Conservation (phyloP, 2,113 vertebrate species). For the Paramormyrops kingsleyae region DNA sequence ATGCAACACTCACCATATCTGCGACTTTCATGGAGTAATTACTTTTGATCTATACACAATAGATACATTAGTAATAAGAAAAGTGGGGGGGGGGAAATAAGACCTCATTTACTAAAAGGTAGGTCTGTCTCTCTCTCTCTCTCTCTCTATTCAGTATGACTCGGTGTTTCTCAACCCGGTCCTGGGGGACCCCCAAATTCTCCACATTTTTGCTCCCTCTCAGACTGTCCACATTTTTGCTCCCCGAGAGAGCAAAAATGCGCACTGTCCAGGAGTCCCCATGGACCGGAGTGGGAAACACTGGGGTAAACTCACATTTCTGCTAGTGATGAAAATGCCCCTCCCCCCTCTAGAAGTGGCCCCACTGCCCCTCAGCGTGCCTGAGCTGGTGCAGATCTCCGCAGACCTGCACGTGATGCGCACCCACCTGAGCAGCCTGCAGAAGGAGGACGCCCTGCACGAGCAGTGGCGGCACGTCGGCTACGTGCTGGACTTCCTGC, state of each 20-base stretch:
- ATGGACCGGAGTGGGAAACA: neutral
- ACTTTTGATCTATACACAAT: neutral
- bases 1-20: neutral
- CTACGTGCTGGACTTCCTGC: slow-evolving; percentile 67
- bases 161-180: neutral
- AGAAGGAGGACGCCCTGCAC: slow-evolving; percentile 53
- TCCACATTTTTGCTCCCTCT: neutral
- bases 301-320: neutral
- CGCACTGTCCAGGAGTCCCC: neutral
- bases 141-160: neutral
- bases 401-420: slow-evolving; percentile 55
- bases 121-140: neutral
- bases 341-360: slow-evolving; percentile 17
- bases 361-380: slow-evolving; percentile 23
- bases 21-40: neutral
- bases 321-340: neutral
- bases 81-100: neutral
- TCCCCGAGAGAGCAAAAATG: neutral
- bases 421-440: slow-evolving; percentile 46
- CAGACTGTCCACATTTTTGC: neutral
- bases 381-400: slow-evolving; percentile 62
- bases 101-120: neutral
- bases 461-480: slow-evolving; percentile 70
- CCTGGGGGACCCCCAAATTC: neutral
- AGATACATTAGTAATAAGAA: neutral